Evolutionary conservation across 1,140 invertebrate species (phyloP).

Genomic region (Popillia japonica): DNA sequence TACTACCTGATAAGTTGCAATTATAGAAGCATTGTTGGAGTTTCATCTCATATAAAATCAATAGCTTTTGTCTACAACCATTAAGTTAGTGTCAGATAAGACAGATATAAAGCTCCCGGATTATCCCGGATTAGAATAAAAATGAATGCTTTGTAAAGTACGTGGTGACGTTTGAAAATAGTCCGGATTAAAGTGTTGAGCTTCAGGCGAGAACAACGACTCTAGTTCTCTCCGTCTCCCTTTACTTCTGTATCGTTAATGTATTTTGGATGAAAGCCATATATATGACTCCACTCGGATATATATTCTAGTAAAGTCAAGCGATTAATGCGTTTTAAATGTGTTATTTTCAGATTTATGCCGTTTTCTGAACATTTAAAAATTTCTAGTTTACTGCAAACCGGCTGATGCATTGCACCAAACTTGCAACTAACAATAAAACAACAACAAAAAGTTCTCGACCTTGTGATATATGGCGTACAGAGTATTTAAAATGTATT

Average conservation of each 20-base stretch:
- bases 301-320: conserved; percentile 19
- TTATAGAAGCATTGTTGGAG: neutral
- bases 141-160: conserved; percentile 43
- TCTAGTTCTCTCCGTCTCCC: neutral
- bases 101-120: conserved; percentile 42
- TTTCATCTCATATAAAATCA: conserved; percentile 37
- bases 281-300: neutral
- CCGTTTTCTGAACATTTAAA: conserved; percentile 12
- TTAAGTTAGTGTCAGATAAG: conserved; percentile 43
- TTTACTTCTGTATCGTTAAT: conserved; percentile 41
- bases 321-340: conserved; percentile 38
- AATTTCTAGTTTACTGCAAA: conserved; percentile 32
- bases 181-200: conserved; percentile 39
- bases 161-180: conserved; percentile 41
- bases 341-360: conserved; percentile 36
- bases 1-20: too few species aligned
- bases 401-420: neutral
- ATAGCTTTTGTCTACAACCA: conserved; percentile 29
- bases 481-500: conserved; percentile 36
- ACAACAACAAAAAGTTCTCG: conserved; percentile 11
- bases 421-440: conserved; percentile 15
- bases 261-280: conserved; percentile 40
- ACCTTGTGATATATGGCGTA: conserved; percentile 14
- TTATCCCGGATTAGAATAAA: conserved; percentile 44
- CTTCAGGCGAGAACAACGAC: neutral